Conservation (phyloP, 2,797 vertebrate genomes). For the Trichosurus vulpecula region DNA sequence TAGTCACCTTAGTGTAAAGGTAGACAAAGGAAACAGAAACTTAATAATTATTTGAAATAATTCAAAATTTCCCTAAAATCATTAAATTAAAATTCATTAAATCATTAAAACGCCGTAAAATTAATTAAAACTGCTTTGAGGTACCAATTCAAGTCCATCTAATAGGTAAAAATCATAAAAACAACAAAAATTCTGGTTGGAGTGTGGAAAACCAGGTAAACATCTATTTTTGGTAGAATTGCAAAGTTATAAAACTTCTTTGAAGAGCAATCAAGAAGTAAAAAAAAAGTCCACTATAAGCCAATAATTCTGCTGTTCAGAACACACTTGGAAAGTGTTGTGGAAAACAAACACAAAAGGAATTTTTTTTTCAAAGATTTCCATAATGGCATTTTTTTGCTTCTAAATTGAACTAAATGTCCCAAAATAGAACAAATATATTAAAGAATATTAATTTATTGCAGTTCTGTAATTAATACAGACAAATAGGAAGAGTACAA, state of each 20-base stretch:
- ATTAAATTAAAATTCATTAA: background rate
- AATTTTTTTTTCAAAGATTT: background rate
- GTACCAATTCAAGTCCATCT: background rate
- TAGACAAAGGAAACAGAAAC: background rate
- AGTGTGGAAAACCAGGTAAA: background rate
- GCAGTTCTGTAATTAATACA: background rate
- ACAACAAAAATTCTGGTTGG: background rate
- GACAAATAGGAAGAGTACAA: background rate
- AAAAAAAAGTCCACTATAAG: background rate
- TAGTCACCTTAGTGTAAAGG: background rate
- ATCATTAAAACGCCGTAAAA: background rate
- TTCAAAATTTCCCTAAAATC: background rate
- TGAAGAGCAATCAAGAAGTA: background rate
- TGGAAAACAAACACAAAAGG: background rate
- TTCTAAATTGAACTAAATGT: background rate
- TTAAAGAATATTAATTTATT: background rate
- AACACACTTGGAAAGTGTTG: background rate
- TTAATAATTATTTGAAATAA: background rate
- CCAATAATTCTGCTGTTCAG: background rate
- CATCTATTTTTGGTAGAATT: background rate
- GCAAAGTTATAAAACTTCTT: background rate
- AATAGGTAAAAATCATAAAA: background rate
- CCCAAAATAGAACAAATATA: background rate
- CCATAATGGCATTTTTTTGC: background rate
- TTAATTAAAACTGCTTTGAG: background rate